Evolutionary conservation across 1,140 invertebrate genomes (phyloP), one percentile per base, ranked within the genome.

Genomic region (Drosophila tani): DNA sequence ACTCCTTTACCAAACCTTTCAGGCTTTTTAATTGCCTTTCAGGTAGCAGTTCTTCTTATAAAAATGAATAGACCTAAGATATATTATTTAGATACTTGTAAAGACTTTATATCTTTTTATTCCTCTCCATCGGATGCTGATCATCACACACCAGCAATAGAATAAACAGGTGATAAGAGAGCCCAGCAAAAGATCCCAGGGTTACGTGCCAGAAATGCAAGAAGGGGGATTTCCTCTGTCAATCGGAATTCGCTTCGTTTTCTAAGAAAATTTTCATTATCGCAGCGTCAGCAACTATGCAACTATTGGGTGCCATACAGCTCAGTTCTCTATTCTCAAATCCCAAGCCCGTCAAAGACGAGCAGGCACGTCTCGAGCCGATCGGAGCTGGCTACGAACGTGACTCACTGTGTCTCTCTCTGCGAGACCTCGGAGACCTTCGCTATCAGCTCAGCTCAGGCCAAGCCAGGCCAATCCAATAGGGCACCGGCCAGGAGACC

Each of bases 401-500:
- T 74, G 70, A 74, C 70, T 74, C 70, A 74, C 45, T 11, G 43
- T 14, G 3, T 5, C 32, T 41, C 63, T 45, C 29, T 46, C 21
- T 35, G 21, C 15, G 40, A 59, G 68, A 58, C 35, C 69, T 46
- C 27, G 14, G 11, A 73, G 67, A 73, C 69, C 69, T 73, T 73
- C 67, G 67, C 67, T 68, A 70, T 68, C 67, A 17, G 40, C 63
- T 29, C 49, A 56, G 53, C 51, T 40, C 51, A 3, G 19, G 53
- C 35, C 53, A 68, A 40, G 63, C 67, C 63, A 35, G 29, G 60
- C 50, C 69, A 41, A 49, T 41, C 69, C 65, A 57, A 71, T 59
- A 71, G 67, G 67, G 67, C 69, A 59, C 27, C 69, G 50, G 65
- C 69, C 69, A 73, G 66, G 69, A 71, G 70, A 73, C 70, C 70